Evolutionary conservation across 2,797 vertebrate genomes (phyloP), one percentile per base, ranked within the genome.

Genomic region (Channa striata): DNA sequence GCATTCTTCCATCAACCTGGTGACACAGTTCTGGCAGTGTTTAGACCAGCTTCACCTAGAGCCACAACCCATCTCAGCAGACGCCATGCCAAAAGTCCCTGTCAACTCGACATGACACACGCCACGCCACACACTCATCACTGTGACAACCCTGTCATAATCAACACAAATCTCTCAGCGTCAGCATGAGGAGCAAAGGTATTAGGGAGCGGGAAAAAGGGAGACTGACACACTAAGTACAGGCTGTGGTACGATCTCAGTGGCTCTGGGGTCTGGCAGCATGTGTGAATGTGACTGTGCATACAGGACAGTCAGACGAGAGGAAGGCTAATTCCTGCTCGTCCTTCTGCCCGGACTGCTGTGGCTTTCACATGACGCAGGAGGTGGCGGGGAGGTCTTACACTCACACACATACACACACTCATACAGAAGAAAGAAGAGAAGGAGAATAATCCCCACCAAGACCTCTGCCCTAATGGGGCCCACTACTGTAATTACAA

Each of bases 401-500:
- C 52, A 49, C 36, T 13, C 23, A 23, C 25, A 43, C 42, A 58
- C 13, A 59, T 43, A 73, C 70, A 76, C 48, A 77, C 34, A 76
- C 57, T 74, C 67, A 82, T 58, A 78, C 66, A 84, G 78, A 68
- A 78, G 74, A 88, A 91, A 91, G 83, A 89, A 82, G 91, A 89
- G 83, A 87, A 83, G 83, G 81, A 91, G 87, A 87, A 90, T 93
- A 94, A 94, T 94, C 92, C 91, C 89, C 87, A 90, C 79, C 91
- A 92, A 94, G 92, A 92, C 92, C 93, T 95, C 91, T 94, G 91
- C 89, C 92, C 93, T 94, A 93, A 94, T 93, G 91, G 93, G 93
- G 92, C 93, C 93, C 94, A 93, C 93, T 94, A 93, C 93, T 95
- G 91, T 95, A 95, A 95, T 95, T 95, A 95, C 92, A 95, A 94